A percentile compares a stretch with the other conserved stretches of the same genome.
These are phyloP conservation scores for Troides aeacus DNA, from an alignment of 2,888 invertebrate species.

Conservation along the genomic window DNA sequence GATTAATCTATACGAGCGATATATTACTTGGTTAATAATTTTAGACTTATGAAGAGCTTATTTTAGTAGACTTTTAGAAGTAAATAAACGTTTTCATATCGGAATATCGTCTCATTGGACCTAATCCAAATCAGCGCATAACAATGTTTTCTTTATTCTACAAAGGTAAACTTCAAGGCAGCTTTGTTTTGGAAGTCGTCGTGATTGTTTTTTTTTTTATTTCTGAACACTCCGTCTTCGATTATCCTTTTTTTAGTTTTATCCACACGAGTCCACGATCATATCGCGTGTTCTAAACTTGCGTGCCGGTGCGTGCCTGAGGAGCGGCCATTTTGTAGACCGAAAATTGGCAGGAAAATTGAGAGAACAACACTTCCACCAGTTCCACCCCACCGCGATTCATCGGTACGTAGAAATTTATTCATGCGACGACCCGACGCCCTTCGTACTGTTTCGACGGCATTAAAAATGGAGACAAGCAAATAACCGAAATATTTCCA, in stretches of 20 bases:
- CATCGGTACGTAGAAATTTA: conserved; percentile 56
- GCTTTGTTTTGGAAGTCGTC: not conserved
- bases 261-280: conserved; percentile 9
- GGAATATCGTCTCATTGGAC: no score
- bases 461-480: conserved; percentile 59
- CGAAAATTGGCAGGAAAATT: conserved; percentile 73
- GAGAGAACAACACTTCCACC: conserved; percentile 70
- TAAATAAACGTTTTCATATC: no score
- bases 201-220: not conserved
- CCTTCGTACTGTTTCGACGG: conserved; percentile 44
- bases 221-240: not conserved
- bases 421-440: conserved; percentile 53
- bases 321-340: conserved; percentile 68
- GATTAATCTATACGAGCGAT: no score
- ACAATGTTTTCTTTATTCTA: no score
- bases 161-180: no score
- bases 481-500: conserved; percentile 43
- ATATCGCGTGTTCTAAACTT: conserved; percentile 36
- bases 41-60: no score
- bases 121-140: no score
- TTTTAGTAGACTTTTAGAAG: no score
- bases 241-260: conserved; percentile 12
- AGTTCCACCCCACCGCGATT: conserved; percentile 39
- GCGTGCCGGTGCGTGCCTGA: conserved; percentile 57
- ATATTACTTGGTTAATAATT: no score